Evolutionary conservation across 2,797 vertebrate genomes (phyloP), one percentile per base, ranked within the genome.

Genomic region (Macrochelys suwanniensis): DNA sequence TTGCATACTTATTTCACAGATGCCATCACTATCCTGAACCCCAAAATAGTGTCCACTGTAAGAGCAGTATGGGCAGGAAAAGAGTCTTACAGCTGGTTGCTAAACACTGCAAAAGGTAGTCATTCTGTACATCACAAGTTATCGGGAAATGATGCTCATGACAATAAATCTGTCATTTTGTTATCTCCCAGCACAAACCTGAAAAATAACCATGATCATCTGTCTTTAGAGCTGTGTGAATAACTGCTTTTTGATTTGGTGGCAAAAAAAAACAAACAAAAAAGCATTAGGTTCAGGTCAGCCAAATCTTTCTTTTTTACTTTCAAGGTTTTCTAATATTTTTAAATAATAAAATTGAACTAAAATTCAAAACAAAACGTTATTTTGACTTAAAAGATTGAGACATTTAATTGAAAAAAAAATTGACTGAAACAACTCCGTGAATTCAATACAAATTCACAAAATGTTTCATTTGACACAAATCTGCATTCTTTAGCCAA

Each of bases 1-100:
- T 92, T 95, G 65, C 74, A 85, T 85, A 53, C 2, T 74, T 88
- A 82, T 71, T 77, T 91, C 74, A 90, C 89, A 95, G 84, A 94
- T 95, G 89, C 89, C 80, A 23, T 80, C 81, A 59, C 78, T 86
- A 47, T 1, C 3, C 57, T 4, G 11, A 83, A n/a, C 56, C 47
- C 65, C 15, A 65, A 80, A 92, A 85, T 74, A 81, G 6, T 80
- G 90, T 74, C 79, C 89, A 26, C 28, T 85, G 1, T 59, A 84
- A 56, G 54, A 26, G 10, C 78, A 86, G 80, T 9, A 57, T 16
- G 9, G 45, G 7, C 37, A 71, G 5, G 82, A 42, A 80, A 89
- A 81, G 25, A 51, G 7, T 23, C 45, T 88, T 84, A 88, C 50
- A 87, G 17, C 26, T 89, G 28, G 37, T 50, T 59, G 7, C 65